Conservation (phyloP, 64 coral and sea anemone genomes). For the Montipora capricornis region DNA sequence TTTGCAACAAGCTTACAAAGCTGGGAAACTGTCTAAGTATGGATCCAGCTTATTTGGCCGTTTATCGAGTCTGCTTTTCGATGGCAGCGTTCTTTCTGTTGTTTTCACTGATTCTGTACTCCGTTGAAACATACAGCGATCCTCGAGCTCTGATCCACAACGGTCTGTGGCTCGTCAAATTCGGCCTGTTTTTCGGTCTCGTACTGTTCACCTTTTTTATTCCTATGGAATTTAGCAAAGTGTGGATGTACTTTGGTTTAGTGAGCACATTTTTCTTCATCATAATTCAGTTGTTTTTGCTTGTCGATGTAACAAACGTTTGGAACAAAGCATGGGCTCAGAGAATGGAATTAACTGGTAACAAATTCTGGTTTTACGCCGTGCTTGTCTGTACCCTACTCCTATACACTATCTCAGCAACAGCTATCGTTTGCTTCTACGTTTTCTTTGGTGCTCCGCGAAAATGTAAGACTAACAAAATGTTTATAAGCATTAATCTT, state of each 20-base stretch:
- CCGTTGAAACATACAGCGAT: conserved; percentile 59
- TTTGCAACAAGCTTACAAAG: conserved; percentile 81
- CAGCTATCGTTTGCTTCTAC: conserved; percentile 78
- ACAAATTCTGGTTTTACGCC: conserved; percentile 69
- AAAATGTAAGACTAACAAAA: conserved; percentile 91
- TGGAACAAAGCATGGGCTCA: conserved; percentile 62
- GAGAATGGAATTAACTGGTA: conserved; percentile 60
- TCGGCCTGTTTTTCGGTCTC: conserved; percentile 91
- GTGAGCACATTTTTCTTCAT: conserved; percentile 91
- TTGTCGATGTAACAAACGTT: conserved; percentile 72
- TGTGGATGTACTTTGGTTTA: conserved; percentile 90
- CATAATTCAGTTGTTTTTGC: conserved; percentile 80
- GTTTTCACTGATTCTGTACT: conserved; percentile 80
- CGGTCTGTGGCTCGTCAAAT: conserved; percentile 92
- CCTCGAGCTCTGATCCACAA: conserved; percentile 89
- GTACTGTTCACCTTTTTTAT: conserved; percentile 93
- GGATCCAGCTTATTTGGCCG: conserved; percentile 95
- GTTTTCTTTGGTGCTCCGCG: conserved; percentile 70
- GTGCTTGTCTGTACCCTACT: conserved; percentile 61
- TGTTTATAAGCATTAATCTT: conserved; percentile 91
- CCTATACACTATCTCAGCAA: conserved; percentile 62
- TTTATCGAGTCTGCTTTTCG: conserved; percentile 94
- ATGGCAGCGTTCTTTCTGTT: conserved; percentile 96
- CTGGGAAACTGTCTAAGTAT: conserved; percentile 89
- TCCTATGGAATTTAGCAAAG: conserved; percentile 84